Base-by-base conservation (phyloP, 1,140 invertebrate species). In the Zaprionus ornatus region DNA sequence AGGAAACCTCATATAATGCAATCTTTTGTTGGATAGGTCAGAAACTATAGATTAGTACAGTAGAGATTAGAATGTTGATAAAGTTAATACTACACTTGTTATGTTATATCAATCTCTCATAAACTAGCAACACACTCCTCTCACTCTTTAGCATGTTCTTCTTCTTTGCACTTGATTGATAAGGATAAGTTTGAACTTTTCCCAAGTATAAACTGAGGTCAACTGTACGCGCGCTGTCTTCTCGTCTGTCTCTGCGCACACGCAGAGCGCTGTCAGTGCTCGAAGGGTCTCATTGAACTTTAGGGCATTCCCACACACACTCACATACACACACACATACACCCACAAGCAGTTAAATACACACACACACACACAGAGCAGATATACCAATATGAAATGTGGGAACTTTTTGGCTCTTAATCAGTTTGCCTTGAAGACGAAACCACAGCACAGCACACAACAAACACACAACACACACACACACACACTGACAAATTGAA, bases 401-500 rank as follows among this genome's bases (percentile, higher is more conserved):
- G 74, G 74, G 74, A 76, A 76, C 74, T 76, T 76, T 76, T 76
- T 69, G 74, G 74, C 74, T 72, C 74, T 76, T 76, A 76, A 70
- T 72, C 66, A 76, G 68, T 76, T 76, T 76, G 74, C 69, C 74
- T 76, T 61, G 45, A 66, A 76, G 69, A 72, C 68, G 57, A 29
- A 64, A 65, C 74, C 68, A 64, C 67, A 75, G 42, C 65, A 61
- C 65, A 69, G 2, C 66, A 74, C 65, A 69, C 19, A 52, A 29
- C 72, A 69, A 17, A 52, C 42, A 60, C 45, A 68, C 13, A 57
- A 55, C 57, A 40, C 32, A 29, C 25, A 55, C 15, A 76, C 67
- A 83, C 83, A 86, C 70, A 83, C 77, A 77, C 73, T 83, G 62
- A 71, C 65, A 73, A 74, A 69, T 80, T 78, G 81, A 88, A 83